Evolutionary conservation across 2,797 vertebrate genomes (phyloP).

Genomic region (Chaenodraco wilsoni): DNA sequence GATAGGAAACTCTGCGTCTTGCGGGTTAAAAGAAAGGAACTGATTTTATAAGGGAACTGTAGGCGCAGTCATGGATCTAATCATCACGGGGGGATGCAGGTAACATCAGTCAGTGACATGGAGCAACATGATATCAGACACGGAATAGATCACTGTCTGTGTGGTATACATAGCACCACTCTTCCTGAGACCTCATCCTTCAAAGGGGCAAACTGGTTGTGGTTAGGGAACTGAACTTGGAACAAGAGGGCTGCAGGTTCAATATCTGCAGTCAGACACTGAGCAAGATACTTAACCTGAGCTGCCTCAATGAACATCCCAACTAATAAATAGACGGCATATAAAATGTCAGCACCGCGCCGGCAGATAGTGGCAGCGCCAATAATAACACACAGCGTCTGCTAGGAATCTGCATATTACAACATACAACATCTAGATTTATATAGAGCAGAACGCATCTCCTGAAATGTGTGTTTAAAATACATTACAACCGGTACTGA

Average conservation of each 20-base stretch:
- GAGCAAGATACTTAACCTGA: slow-evolving; percentile 85
- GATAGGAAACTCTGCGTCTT: slow-evolving; percentile 40
- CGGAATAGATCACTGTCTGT: slow-evolving; percentile 81
- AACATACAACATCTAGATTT: slow-evolving; percentile 24
- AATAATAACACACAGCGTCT: slow-evolving; percentile 56
- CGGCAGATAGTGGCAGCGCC: slow-evolving; percentile 47
- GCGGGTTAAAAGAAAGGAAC: slow-evolving; percentile 74
- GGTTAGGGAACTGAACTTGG: slow-evolving; percentile 86
- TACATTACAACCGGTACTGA: not conserved
- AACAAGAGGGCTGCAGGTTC: slow-evolving; percentile 83
- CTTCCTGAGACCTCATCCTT: slow-evolving; percentile 83
- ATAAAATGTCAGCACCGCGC: slow-evolving; percentile 80
- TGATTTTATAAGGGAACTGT: slow-evolving; percentile 80
- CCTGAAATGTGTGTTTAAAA: slow-evolving; percentile 2
- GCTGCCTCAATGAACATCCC: slow-evolving; percentile 81
- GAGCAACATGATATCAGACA: slow-evolving; percentile 83
- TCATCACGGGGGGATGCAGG: slow-evolving; percentile 75
- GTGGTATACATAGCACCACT: slow-evolving; percentile 78
- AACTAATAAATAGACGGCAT: slow-evolving; percentile 85
- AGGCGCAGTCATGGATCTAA: slow-evolving; percentile 83
- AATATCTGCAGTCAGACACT: slow-evolving; percentile 84
- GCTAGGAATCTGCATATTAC: slow-evolving; percentile 18
- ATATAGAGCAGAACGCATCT: slow-evolving; percentile 14
- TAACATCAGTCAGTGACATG: slow-evolving; percentile 85
- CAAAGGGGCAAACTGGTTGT: slow-evolving; percentile 83